Conservation (phyloP, 2,888 invertebrate species). For the Drosophila fulvimacula region DNA sequence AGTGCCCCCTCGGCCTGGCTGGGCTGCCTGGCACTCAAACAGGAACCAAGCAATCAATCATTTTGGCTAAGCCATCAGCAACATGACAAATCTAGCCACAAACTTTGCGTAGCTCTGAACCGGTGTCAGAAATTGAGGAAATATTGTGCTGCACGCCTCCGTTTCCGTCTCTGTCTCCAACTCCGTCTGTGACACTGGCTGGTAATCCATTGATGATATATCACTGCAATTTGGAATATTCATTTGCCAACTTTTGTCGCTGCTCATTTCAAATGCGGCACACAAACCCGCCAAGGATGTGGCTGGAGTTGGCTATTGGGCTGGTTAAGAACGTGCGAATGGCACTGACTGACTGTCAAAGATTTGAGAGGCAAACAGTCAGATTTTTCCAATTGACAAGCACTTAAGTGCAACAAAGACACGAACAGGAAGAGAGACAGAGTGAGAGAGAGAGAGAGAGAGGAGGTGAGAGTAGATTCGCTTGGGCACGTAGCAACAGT, state of each 20-base stretch:
- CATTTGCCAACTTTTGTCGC: slow-evolving; percentile 65
- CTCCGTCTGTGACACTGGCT: neutral
- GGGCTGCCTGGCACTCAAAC: slow-evolving; percentile 41
- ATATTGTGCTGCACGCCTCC: slow-evolving; percentile 4
- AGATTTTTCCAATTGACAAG: slow-evolving; percentile 8
- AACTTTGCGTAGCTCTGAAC: slow-evolving; percentile 63
- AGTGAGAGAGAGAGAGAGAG: neutral
- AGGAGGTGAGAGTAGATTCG: slow-evolving; percentile 13
- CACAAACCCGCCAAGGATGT: slow-evolving; percentile 55
- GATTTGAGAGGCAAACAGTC: neutral
- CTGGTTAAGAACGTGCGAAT: slow-evolving; percentile 36
- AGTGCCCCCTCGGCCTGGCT: neutral
- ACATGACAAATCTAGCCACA: slow-evolving; percentile 74
- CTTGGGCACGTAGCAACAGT: slow-evolving; percentile 58
- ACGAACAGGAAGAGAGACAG: neutral
- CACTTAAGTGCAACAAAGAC: slow-evolving; percentile 9
- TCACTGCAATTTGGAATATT: slow-evolving; percentile 72
- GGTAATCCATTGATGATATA: slow-evolving; percentile 72
- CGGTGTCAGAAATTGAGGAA: slow-evolving; percentile 20
- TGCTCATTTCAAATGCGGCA: slow-evolving; percentile 70
- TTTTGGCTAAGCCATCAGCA: slow-evolving; percentile 67
- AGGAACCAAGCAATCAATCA: slow-evolving; percentile 79
- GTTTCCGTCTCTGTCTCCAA: neutral
- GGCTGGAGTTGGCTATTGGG: slow-evolving; percentile 16
- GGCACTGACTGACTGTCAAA: slow-evolving; percentile 22